Evolutionary conservation across 1,140 invertebrate species (phyloP), one percentile per base, ranked within the genome.

Genomic region (Calliphora vicina): DNA sequence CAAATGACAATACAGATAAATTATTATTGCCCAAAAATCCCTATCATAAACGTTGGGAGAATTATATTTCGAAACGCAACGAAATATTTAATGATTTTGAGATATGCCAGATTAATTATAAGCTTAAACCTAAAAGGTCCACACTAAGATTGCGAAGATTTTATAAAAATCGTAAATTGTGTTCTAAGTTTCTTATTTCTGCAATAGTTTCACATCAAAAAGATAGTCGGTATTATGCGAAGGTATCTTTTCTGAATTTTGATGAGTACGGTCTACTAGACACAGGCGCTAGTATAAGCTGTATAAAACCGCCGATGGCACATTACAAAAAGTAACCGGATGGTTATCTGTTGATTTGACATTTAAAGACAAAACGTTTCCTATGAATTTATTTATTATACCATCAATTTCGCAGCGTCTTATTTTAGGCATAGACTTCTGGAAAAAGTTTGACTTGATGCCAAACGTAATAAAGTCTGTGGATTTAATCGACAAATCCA

Each of bases 271-370:
- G 29, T 35, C 29, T 35, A 2, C 8, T 35, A 35, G 29, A 35
- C 29, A 35, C 29, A 2, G 29, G 29, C 8, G 29, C 29, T 8
- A 35, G 29, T 35, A 35, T 35, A 35, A 35, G 57, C 27, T 82
- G 80, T 26, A 82, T 82, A 82, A 23, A 82, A 82, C 80, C 12
- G 57, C 80, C 3, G 57, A 82, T 42, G 80, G 80, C 2, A n/a
- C 17, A n/a, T 26, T 12, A 12, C 57, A 71, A 29, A 9, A 15
- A 29, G 50, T 82, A 6, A 2, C 12, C 1, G 80, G 80, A 4
- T 50, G 15, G 12, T 2, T 82, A 17, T 26, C 26, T 26, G 50
- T 29, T 4, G n/a, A 57, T 8, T n/a, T 82, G 4, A 67, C 5
- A 0, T 67, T 61, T 71, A 67, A 82, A n/a, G 45, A 12, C 0